A percentile compares a stretch with the other conserved stretches of the same genome.
phyloP scores from a whole-genome alignment of 2,888 invertebrate genomes.

The Bombylius major region DNA sequence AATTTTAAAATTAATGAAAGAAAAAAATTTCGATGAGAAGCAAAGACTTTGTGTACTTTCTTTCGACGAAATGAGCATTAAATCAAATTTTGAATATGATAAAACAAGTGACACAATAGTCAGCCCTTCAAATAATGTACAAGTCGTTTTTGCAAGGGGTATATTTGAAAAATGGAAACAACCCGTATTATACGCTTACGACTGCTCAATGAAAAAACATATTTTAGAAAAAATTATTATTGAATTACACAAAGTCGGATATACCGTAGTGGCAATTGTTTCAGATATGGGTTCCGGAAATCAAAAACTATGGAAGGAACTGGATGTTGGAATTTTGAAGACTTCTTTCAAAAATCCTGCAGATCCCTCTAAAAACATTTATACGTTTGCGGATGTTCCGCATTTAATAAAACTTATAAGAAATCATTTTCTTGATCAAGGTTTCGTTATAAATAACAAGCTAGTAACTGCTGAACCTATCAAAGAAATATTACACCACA shows the following conservation, averaged over 20 bases:
- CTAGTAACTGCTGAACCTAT: not conserved
- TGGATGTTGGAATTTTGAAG: not conserved
- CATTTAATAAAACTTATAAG: conserved; percentile 7
- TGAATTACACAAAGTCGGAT: not conserved
- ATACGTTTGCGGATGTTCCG: conserved; percentile 2
- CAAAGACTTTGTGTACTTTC: not conserved
- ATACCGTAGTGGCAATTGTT: not conserved
- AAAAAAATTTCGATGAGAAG: not conserved
- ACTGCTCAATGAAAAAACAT: not conserved
- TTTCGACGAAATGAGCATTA: not conserved
- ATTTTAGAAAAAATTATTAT: not conserved
- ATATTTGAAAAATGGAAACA: not conserved
- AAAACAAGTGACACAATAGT: not conserved
- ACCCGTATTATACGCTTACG: not conserved
- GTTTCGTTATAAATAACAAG: not conserved
- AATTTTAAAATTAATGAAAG: too few species aligned
- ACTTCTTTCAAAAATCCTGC: not conserved
- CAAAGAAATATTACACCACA: not conserved
- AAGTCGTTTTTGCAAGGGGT: not conserved
- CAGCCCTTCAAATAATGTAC: not conserved
- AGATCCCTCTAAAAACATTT: not conserved
- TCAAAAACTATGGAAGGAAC: not conserved
- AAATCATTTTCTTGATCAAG: conserved; percentile 4
- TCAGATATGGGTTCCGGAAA: not conserved
- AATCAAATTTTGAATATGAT: not conserved